Evolutionary conservation across 64 coral and sea anemone genomes (phyloP), one percentile per base, ranked within the genome.

Genomic region (Platygyra sinensis): DNA sequence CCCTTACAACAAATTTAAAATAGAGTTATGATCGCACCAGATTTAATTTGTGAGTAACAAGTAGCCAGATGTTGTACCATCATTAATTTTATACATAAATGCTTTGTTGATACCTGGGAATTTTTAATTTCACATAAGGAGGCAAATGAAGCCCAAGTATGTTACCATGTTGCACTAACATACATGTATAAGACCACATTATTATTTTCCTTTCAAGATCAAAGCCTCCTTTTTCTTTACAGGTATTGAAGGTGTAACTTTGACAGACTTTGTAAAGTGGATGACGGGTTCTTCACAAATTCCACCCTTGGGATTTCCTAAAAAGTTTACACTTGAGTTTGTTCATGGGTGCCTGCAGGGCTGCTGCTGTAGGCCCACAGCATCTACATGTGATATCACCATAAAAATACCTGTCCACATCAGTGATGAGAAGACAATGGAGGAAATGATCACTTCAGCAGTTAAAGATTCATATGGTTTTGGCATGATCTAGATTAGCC

Each of bases 401-500:
- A 82, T 82, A 30, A 82, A 82, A 62, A 31, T 82, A 65, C 80
- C 60, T 65, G 59, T 89, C 17, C 87, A 89, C 73, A 77, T 78
- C 25, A 64, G 60, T 64, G 36, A 38, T 64, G 52, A 57, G 8
- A 27, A 50, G 36, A 64, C 38, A 33, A 89, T 89, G 87, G 14
- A 89, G 39, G 73, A 60, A 31, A 89, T 89, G 74, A 61, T 89
- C 13, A 24, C 74, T 13, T 89, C 87, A 60, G 51, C 74, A 78
- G 59, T 89, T 49, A 62, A 77, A 89, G 73, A 89, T 62, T 89
- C 52, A 12, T 61, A 65, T 62, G 87, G 87, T 14, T 89, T 89
- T 89, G 87, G 74, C 75, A 24, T 87, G 27, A 55, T 73, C 39
- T 87, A 73, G 51, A 80, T 80, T 52, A 60, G 51, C 77, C 51